phyloP scores from a whole-genome alignment of 2,113 vertebrate genomes.

The Chascanopsetta lugubris region DNA sequence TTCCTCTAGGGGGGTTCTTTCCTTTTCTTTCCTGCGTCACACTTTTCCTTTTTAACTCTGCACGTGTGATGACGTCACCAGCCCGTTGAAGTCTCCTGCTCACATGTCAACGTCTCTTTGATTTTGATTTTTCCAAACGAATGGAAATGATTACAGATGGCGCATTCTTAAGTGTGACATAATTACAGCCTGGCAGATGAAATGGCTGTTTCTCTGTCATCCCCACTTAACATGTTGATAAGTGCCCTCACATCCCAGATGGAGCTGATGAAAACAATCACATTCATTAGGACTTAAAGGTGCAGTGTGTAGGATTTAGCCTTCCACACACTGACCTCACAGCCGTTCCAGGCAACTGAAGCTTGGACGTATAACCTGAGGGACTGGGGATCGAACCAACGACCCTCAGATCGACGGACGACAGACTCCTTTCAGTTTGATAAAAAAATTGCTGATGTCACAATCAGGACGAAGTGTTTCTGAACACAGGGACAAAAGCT shows the following conservation, averaged over 20 bases:
- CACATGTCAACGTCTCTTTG: conserved; percentile 16
- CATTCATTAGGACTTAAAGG: not conserved
- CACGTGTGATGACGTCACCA: conserved; percentile 7
- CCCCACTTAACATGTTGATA: conserved; percentile 27
- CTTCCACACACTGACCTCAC: not conserved
- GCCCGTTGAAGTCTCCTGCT: conserved; percentile 29
- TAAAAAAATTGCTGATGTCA: no score
- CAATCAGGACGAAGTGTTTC: no score
- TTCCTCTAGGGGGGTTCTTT: no score
- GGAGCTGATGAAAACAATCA: not conserved
- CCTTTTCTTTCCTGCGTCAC: conserved; percentile 11
- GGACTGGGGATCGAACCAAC: no score
- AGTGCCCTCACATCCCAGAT: conserved; percentile 20
- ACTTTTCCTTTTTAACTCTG: conserved; percentile 9
- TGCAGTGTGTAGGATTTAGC: conserved; percentile 1
- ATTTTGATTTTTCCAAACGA: conserved; percentile 45
- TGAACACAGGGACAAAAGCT: no score
- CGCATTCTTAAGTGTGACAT: conserved; percentile 45
- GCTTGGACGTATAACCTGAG: not conserved
- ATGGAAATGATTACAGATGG: conserved; percentile 44
- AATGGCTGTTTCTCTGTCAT: conserved; percentile 24
- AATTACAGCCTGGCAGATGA: conserved; percentile 39
- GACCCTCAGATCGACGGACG: not conserved
- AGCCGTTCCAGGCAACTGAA: not conserved
- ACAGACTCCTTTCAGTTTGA: no score